Conservation (phyloP, 2,888 invertebrate genomes). For the Acrobasis consociella region DNA sequence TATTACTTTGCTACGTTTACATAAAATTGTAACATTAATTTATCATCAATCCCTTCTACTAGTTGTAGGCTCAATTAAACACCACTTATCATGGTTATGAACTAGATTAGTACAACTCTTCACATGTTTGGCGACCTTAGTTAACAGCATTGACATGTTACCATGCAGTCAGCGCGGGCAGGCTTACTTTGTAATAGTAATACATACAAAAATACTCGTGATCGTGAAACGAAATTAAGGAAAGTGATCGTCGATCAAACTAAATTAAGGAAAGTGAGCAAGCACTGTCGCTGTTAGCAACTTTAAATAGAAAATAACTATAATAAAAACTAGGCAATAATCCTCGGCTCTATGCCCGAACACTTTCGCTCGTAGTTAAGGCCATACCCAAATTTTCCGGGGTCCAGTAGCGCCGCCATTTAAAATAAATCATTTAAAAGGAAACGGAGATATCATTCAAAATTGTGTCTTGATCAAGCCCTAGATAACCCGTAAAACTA, state of each 20-base stretch:
- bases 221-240: neutral
- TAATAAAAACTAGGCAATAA: conserved; percentile 17
- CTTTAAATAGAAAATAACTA: conserved; percentile 7
- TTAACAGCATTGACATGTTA: neutral
- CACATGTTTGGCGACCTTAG: neutral
- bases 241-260: conserved; percentile 7
- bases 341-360: conserved; percentile 3
- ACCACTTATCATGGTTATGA: conserved; percentile 12
- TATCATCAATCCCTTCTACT: conserved; percentile 3
- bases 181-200: too few species aligned
- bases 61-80: conserved; percentile 7
- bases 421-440: too few species aligned
- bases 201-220: too few species aligned
- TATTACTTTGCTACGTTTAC: conserved; percentile 34
- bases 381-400: too few species aligned
- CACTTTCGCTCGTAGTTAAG: conserved; percentile 20
- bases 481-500: too few species aligned
- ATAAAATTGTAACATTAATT: conserved; percentile 27
- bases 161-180: too few species aligned
- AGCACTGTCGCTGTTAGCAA: neutral
- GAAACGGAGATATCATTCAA: too few species aligned
- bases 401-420: too few species aligned
- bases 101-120: neutral
- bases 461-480: too few species aligned
- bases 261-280: conserved; percentile 2